phyloP scores from a whole-genome alignment of 2,888 invertebrate genomes.

The Neuroscelio doddi region DNA sequence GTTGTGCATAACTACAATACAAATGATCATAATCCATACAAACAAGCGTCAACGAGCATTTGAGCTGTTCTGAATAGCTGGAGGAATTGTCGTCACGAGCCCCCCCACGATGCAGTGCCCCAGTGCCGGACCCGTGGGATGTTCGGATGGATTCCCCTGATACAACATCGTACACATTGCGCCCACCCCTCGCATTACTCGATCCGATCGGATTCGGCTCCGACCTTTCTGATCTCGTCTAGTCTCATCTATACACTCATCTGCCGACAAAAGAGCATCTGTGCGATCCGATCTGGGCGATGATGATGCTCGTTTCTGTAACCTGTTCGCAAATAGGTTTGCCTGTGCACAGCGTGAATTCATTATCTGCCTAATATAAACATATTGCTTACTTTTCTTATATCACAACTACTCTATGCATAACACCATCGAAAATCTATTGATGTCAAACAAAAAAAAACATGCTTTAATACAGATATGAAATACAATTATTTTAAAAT shows the following conservation, averaged over 20 bases:
- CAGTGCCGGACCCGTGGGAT: constrained; percentile 60
- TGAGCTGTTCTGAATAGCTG: constrained; percentile 66
- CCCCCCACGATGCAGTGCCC: constrained; percentile 10
- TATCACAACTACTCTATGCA: too few species aligned
- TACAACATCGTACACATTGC: constrained; percentile 47
- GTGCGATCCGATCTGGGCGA: constrained; percentile 59
- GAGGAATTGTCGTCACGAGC: constrained; percentile 59
- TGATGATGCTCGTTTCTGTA: constrained; percentile 43
- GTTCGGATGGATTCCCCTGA: constrained; percentile 49
- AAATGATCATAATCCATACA: constrained; percentile 64
- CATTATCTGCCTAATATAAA: constrained; percentile 71
- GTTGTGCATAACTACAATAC: constrained; percentile 51
- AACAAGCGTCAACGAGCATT: constrained; percentile 69
- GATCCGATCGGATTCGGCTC: constrained; percentile 41
- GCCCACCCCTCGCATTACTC: constrained; percentile 37
- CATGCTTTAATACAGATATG: too few species aligned
- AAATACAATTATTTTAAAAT: too few species aligned
- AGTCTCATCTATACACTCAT: constrained; percentile 53
- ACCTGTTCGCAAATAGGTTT: constrained; percentile 66
- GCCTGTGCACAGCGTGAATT: constrained; percentile 60
- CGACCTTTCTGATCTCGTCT: constrained; percentile 46
- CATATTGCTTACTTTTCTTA: constrained; percentile 61
- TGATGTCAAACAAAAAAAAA: too few species aligned
- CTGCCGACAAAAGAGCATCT: constrained; percentile 66
- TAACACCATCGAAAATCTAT: too few species aligned